phyloP scores from a whole-genome alignment of 2,113 vertebrate genomes.

The Varanus salvator region DNA sequence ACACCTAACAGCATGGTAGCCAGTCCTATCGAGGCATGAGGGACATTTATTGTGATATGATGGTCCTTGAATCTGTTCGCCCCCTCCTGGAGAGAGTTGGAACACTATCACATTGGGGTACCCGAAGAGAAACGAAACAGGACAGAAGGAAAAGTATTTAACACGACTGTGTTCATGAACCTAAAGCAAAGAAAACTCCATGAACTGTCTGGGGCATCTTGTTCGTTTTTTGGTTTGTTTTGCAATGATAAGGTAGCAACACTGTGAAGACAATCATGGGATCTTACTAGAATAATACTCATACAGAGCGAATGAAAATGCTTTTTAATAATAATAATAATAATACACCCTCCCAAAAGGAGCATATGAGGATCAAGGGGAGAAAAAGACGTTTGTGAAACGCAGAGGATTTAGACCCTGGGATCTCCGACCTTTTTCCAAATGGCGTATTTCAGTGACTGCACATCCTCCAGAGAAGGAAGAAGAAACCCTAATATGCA shows the following conservation, averaged over 20 bases:
- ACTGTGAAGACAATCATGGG: conserved; percentile 99
- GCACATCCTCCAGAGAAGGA: conserved; percentile 73
- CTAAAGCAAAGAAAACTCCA: conserved; percentile 77
- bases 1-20: conserved; percentile 99
- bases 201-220: conserved; percentile 82
- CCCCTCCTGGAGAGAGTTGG: conserved; percentile 78
- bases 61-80: conserved; percentile 68
- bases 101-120: conserved; percentile 72
- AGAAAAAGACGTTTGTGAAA: conserved; percentile 73
- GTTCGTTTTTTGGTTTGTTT: conserved; percentile 62
- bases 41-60: conserved; percentile 73
- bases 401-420: conserved; percentile 77
- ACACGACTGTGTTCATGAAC: conserved; percentile 73
- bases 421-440: conserved; percentile 74
- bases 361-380: conserved; percentile 75
- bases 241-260: conserved; percentile 89
- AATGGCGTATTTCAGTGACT: conserved; percentile 69
- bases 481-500: conserved; percentile 52
- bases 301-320: conserved; percentile 31
- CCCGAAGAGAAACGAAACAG: conserved; percentile 56
- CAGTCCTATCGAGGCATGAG: conserved; percentile 98
- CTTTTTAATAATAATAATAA: conserved; percentile 54
- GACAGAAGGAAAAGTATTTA: conserved; percentile 73
- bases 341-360: conserved; percentile 55
- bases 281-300: conserved; percentile 84